These are phyloP conservation scores for Prionailurus viverrinus DNA, from an alignment of 2,113 vertebrate species.

Conservation along the genomic window DNA sequence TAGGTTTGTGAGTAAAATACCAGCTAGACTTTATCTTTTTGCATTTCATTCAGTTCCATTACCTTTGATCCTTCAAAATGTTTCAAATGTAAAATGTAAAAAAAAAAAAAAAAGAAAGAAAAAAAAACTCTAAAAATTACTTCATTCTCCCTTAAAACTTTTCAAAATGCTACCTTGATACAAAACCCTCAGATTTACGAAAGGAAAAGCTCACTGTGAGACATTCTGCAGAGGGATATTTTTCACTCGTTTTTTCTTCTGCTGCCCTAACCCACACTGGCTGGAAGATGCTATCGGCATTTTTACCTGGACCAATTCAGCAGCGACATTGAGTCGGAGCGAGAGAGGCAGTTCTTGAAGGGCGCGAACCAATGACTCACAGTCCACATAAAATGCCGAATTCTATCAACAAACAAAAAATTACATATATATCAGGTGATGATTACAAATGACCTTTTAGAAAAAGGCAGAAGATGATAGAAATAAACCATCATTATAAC, in stretches of 20 bases:
- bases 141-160: constrained; percentile 10
- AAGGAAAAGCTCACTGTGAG: neutral
- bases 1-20: neutral
- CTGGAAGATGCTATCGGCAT: too few relatives aligned
- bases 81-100: constrained; percentile 25
- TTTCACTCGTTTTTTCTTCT: neutral
- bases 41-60: constrained; percentile 3
- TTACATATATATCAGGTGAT: neutral
- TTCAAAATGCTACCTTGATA: neutral
- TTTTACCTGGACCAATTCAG: constrained; percentile 93
- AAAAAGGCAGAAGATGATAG: neutral
- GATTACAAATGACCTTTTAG: neutral
- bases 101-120: neutral
- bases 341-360: constrained; percentile 93
- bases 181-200: neutral
- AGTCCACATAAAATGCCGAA: constrained; percentile 90
- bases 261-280: neutral
- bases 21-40: neutral
- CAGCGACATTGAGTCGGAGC: constrained; percentile 91
- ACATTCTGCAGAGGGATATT: neutral
- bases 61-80: constrained; percentile 31
- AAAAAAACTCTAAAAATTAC: neutral
- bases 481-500: neutral
- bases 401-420: constrained; percentile 73
- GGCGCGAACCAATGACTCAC: constrained; percentile 89